These are phyloP conservation scores for Tenthredo mesomela DNA, from an alignment of 2,888 invertebrate genomes.

Conservation along the genomic window DNA sequence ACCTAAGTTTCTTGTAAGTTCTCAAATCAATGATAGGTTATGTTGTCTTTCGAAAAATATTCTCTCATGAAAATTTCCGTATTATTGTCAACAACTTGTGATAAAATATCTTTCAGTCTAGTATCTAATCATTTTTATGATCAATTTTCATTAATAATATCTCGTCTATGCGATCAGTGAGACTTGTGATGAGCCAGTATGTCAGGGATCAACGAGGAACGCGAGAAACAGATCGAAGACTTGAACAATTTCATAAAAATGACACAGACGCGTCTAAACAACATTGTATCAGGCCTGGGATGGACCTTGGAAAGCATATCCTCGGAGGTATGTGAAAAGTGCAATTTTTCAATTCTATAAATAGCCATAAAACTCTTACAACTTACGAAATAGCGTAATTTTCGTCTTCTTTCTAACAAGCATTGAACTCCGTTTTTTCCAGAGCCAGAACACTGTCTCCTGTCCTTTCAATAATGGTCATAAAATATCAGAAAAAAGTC, in stretches of 20 bases:
- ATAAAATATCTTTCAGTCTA: too few relatives aligned
- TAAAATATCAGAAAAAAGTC: conserved; percentile 74
- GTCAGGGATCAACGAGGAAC: conserved; percentile 51
- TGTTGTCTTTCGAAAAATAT: background rate
- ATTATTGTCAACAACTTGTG: background rate
- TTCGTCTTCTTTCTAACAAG: background rate
- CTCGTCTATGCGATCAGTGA: background rate
- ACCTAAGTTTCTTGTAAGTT: background rate
- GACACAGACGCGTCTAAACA: conserved; percentile 60
- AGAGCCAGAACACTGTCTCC: conserved; percentile 70
- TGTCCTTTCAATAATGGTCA: conserved; percentile 79
- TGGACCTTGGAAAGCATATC: conserved; percentile 65
- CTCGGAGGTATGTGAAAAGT: conserved; percentile 61
- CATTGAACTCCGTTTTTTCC: background rate
- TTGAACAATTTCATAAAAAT: conserved; percentile 62
- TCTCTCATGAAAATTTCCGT: background rate
- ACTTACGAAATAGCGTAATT: background rate
- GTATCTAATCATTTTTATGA: background rate
- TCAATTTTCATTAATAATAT: background rate
- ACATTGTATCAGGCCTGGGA: conserved; percentile 59
- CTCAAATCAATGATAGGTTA: background rate
- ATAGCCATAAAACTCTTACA: conserved; percentile 3
- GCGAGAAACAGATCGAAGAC: conserved; percentile 59
- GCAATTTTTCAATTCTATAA: background rate
- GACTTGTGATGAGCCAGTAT: background rate